Percentiles rank a stretch among this genome's conserved stretches.
phyloP scores from a whole-genome alignment of 1,140 invertebrate genomes.

The Gerris buenoi region DNA sequence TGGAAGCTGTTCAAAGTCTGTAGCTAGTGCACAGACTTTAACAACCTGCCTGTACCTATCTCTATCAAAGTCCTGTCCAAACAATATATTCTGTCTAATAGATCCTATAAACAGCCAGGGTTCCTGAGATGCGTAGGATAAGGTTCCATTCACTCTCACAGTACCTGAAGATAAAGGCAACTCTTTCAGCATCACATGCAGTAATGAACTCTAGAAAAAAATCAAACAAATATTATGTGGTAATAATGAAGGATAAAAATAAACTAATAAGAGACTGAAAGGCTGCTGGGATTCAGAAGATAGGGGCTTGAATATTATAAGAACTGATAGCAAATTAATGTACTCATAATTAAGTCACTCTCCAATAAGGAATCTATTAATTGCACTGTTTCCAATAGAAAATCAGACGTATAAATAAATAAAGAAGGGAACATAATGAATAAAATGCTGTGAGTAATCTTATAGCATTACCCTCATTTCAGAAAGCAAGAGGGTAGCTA shows the following conservation, averaged over 20 bases:
- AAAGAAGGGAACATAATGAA: too few species aligned
- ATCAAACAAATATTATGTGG: not conserved
- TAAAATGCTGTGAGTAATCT: too few species aligned
- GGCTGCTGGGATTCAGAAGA: not conserved
- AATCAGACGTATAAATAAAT: too few species aligned
- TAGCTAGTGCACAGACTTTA: conserved; percentile 52
- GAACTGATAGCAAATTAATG: too few species aligned
- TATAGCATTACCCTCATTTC: too few species aligned
- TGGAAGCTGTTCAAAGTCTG: conserved; percentile 58
- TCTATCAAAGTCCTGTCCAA: conserved; percentile 59
- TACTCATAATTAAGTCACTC: too few species aligned
- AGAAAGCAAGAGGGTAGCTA: too few species aligned
- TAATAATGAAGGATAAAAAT: not conserved
- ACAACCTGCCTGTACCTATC: conserved; percentile 58
- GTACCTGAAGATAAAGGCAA: conserved; percentile 48
- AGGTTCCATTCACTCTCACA: conserved; percentile 51
- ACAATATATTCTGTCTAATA: conserved; percentile 76
- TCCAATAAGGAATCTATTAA: too few species aligned
- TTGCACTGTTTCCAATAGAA: too few species aligned
- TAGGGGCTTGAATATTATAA: too few species aligned
- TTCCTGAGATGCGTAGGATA: conserved; percentile 81
- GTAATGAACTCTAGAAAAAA: conserved; percentile 38
- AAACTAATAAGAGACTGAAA: not conserved
- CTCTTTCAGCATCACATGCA: conserved; percentile 69
- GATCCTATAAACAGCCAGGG: conserved; percentile 73